Evolutionary conservation across 2,797 vertebrate genomes (phyloP).

Genomic region (Ataeniobius toweri): DNA sequence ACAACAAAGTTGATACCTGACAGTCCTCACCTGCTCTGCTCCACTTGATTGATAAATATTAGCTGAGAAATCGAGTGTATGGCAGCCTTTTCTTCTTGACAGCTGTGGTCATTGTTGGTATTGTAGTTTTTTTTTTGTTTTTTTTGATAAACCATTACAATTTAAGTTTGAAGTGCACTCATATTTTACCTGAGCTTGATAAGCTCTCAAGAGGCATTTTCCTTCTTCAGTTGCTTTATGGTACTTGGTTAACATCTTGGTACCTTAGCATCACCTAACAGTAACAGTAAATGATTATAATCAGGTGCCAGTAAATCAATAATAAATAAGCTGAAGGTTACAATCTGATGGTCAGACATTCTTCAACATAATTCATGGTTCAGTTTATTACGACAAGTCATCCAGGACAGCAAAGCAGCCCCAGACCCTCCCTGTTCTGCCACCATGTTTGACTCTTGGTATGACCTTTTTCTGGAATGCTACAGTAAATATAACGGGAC

Average conservation of each 20-base stretch:
- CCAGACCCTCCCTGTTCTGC: neutral
- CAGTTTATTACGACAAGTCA: neutral
- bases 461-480: neutral
- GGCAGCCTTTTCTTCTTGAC: neutral
- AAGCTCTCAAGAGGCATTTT: neutral
- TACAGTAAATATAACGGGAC: neutral
- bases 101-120: neutral
- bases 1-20: neutral
- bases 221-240: neutral
- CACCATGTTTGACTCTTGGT: neutral
- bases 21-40: neutral
- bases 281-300: neutral
- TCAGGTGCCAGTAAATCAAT: neutral
- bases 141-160: neutral
- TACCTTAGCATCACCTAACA: neutral
- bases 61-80: neutral
- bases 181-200: neutral
- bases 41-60: neutral
- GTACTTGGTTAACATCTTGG: neutral
- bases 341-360: too few species aligned
- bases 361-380: too few species aligned
- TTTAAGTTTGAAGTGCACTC: neutral
- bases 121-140: neutral
- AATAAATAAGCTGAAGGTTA: neutral
- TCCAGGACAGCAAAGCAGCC: neutral